Evolutionary conservation across 2,797 vertebrate genomes (phyloP).

Genomic region (Limosa lapponica): DNA sequence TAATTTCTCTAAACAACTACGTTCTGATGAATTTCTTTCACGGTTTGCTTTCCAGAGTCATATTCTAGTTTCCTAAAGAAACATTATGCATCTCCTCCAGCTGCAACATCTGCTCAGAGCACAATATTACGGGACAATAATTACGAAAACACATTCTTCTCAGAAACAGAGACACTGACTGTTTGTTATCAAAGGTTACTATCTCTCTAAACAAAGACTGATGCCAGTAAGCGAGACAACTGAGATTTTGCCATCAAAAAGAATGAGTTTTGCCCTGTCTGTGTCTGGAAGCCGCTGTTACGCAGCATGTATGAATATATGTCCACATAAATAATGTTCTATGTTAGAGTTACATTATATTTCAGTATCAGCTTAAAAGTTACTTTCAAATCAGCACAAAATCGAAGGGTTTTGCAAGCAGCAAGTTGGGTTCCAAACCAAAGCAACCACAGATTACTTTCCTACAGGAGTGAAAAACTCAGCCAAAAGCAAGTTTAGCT

Average conservation of each 20-base stretch:
- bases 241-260: not conserved
- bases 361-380: conserved; percentile 38
- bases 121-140: not conserved
- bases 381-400: conserved; percentile 68
- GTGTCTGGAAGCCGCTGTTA: not conserved
- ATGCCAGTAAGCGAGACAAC: not conserved
- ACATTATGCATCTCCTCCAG: not conserved
- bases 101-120: not conserved
- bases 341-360: not conserved
- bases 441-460: conserved; percentile 68
- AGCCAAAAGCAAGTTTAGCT: conserved; percentile 66
- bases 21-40: not conserved
- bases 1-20: not conserved
- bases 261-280: not conserved
- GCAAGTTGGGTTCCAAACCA: conserved; percentile 54
- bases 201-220: not conserved
- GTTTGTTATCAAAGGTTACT: not conserved
- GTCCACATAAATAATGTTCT: not conserved
- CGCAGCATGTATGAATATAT: not conserved
- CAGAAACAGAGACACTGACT: not conserved
- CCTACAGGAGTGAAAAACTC: conserved; percentile 44
- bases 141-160: not conserved
- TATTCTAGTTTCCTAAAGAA: not conserved
- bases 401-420: conserved; percentile 49
- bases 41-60: not conserved